Percentiles rank a stretch among this genome's conserved stretches.
phyloP scores from a whole-genome alignment of 2,888 invertebrate genomes.

The Drosophila kambysellisi region DNA sequence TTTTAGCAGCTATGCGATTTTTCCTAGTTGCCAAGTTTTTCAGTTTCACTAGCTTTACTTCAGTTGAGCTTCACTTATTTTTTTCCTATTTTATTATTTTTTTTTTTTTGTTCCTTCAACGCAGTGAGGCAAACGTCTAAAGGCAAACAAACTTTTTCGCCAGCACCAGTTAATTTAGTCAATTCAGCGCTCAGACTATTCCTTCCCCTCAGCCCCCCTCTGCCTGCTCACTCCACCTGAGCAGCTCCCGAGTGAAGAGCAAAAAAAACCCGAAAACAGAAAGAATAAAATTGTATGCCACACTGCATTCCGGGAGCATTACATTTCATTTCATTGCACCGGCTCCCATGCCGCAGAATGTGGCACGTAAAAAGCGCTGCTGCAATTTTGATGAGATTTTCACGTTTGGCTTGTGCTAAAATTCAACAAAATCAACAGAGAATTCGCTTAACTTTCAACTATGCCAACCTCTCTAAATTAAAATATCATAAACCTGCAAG shows the following conservation, averaged over 20 bases:
- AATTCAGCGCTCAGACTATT: slow-evolving; percentile 61
- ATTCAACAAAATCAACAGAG: slow-evolving; percentile 70
- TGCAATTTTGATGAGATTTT: slow-evolving; percentile 57
- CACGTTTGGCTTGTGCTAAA: slow-evolving; percentile 48
- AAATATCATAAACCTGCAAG: slow-evolving; percentile 58
- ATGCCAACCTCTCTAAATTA: slow-evolving; percentile 50
- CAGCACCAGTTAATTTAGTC: slow-evolving; percentile 76
- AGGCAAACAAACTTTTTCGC: slow-evolving; percentile 75
- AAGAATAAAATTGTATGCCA: slow-evolving; percentile 26
- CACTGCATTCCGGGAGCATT: slow-evolving; percentile 60
- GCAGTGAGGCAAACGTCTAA: slow-evolving; percentile 69
- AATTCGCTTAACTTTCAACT: slow-evolving; percentile 61
- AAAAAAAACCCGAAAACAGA: neutral
- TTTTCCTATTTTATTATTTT: neutral
- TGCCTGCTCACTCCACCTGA: slow-evolving; percentile 16
- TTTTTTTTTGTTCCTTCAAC: slow-evolving; percentile 10
- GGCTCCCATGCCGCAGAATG: slow-evolving; percentile 40
- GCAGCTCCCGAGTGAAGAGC: slow-evolving; percentile 10
- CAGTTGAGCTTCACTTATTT: slow-evolving; percentile 10
- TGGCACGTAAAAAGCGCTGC: slow-evolving; percentile 37
- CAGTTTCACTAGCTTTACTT: slow-evolving; percentile 38
- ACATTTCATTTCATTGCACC: slow-evolving; percentile 63
- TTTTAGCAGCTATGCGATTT: slow-evolving; percentile 48
- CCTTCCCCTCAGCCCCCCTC: neutral
- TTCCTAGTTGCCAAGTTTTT: slow-evolving; percentile 31